Conservation (phyloP, 2,113 vertebrate genomes). For the Misgurnus mizolepis region DNA sequence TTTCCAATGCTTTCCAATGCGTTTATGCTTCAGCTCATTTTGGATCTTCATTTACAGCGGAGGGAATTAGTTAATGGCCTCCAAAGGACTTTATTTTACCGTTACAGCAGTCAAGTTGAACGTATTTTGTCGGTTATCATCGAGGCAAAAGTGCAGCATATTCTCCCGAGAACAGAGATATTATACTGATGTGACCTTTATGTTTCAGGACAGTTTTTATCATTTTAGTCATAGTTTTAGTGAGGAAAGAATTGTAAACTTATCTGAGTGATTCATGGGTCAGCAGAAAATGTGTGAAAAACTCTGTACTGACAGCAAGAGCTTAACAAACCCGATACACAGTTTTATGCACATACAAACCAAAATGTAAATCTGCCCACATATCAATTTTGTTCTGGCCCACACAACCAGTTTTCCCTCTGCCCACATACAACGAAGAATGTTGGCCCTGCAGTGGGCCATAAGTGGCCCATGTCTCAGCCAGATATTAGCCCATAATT, state of each 20-base stretch:
- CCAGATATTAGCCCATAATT: too few species aligned
- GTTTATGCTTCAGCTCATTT: conserved; percentile 21
- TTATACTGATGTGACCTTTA: conserved; percentile 38
- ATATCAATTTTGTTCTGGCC: too few species aligned
- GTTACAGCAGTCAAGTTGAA: conserved; percentile 26
- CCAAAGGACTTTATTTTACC: conserved; percentile 47
- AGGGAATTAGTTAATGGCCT: conserved; percentile 54
- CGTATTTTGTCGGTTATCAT: conserved; percentile 35
- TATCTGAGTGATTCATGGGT: neutral
- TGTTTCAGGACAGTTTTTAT: conserved; percentile 27
- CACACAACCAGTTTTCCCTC: too few species aligned
- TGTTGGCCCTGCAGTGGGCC: too few species aligned
- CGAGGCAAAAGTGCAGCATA: conserved; percentile 23
- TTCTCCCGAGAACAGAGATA: conserved; percentile 4
- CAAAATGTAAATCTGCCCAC: too few species aligned
- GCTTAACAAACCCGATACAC: too few species aligned
- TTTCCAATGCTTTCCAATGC: conserved; percentile 25
- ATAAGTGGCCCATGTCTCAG: too few species aligned
- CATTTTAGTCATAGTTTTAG: conserved; percentile 18
- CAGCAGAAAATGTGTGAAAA: neutral
- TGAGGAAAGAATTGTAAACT: neutral
- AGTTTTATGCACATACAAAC: too few species aligned
- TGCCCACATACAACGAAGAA: too few species aligned
- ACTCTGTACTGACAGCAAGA: neutral
- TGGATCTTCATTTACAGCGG: conserved; percentile 41